Conservation (phyloP, 2,888 invertebrate genomes). For the Cryptocephalus moraei region DNA sequence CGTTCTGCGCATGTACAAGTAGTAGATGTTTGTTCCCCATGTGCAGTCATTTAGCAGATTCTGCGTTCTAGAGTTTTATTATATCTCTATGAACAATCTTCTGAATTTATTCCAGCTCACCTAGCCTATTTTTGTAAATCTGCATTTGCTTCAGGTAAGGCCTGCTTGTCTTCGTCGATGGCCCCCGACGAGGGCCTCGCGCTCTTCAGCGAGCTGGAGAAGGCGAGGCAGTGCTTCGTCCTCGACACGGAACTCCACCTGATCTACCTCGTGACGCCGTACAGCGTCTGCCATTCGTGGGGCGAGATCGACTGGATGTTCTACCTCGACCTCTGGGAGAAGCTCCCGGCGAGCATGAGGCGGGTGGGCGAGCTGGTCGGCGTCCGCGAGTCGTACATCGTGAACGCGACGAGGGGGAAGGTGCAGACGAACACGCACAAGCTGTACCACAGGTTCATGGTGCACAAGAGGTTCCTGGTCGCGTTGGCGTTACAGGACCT, state of each 20-base stretch:
- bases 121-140: too few species aligned
- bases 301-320: conserved; percentile 73
- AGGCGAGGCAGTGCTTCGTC: conserved; percentile 81
- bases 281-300: conserved; percentile 74
- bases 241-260: conserved; percentile 91
- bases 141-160: conserved; percentile 46
- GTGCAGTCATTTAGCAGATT: too few species aligned
- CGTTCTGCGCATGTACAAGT: too few species aligned
- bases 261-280: conserved; percentile 91
- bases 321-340: conserved; percentile 73
- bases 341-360: conserved; percentile 65
- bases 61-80: too few species aligned
- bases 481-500: conserved; percentile 87
- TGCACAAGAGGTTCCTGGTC: conserved; percentile 75
- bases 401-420: conserved; percentile 62
- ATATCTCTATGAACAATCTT: too few species aligned
- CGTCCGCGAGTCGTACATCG: conserved; percentile 75
- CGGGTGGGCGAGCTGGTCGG: conserved; percentile 85
- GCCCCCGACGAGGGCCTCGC: conserved; percentile 89
- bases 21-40: too few species aligned
- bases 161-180: conserved; percentile 85
- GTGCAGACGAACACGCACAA: conserved; percentile 45
- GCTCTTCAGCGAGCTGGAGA: conserved; percentile 81
- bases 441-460: conserved; percentile 42
- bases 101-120: too few species aligned